Percentiles rank a stretch among this genome's conserved stretches.
Evolutionary conservation across 1,140 invertebrate species (phyloP).

Genomic region (Musca domestica): DNA sequence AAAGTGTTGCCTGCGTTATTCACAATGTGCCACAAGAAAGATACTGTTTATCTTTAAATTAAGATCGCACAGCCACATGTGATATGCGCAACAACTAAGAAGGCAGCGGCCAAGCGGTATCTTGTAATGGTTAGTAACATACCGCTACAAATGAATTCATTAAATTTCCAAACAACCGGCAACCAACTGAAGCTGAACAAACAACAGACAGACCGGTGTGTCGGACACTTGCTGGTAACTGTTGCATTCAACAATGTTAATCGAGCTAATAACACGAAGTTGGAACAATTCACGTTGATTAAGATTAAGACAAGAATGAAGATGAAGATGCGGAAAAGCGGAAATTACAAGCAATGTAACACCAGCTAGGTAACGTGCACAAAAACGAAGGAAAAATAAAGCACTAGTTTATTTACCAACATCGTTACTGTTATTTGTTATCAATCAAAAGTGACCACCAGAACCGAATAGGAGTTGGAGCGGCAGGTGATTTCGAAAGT

Average conservation of each 20-base stretch:
- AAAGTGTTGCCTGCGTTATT: no score
- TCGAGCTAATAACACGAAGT: conserved; percentile 4
- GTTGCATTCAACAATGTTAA: conserved; percentile 7
- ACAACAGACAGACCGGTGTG: no score
- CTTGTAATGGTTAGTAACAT: no score
- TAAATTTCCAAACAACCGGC: not conserved
- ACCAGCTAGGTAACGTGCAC: no score
- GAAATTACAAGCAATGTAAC: no score
- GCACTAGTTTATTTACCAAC: not conserved
- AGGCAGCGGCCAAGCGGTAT: no score
- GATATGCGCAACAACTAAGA: no score
- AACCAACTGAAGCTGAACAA: no score
- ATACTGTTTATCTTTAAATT: conserved; percentile 7
- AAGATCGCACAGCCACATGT: not conserved
- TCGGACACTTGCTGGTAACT: conserved; percentile 2
- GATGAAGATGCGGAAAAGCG: not conserved
- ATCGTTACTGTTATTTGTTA: conserved; percentile 13
- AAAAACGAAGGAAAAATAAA: no score
- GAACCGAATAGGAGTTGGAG: not conserved
- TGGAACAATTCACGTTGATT: no score
- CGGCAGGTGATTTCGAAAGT: not conserved
- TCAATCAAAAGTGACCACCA: conserved; percentile 9
- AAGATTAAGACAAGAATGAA: not conserved
- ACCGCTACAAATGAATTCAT: not conserved
- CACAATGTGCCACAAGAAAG: no score